These are phyloP conservation scores for Episyrphus balteatus DNA, from an alignment of 1,140 invertebrate genomes.

Conservation along the genomic window DNA sequence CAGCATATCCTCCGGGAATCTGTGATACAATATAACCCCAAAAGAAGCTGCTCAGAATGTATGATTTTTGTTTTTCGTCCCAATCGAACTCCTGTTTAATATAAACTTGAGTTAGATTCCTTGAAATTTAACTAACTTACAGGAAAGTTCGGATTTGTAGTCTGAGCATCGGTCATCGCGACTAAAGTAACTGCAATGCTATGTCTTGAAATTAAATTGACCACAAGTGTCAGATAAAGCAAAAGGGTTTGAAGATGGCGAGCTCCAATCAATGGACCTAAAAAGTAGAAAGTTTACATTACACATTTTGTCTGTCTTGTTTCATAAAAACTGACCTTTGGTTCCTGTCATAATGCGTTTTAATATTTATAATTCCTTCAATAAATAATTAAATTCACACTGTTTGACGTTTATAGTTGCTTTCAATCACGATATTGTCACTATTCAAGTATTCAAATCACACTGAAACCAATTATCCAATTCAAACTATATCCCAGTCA, in stretches of 20 bases:
- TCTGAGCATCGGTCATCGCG: constrained; percentile 48
- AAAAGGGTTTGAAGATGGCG: constrained; percentile 26
- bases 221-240: constrained; percentile 24
- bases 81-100: constrained; percentile 37
- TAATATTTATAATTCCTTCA: no score
- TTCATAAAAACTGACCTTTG: no score
- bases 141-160: constrained; percentile 20
- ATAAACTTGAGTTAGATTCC: constrained; percentile 19
- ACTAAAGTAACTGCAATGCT: constrained; percentile 30
- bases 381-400: no score
- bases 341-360: no score
- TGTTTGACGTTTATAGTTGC: no score
- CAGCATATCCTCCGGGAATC: constrained; percentile 57
- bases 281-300: background rate
- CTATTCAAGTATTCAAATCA: no score
- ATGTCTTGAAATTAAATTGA: constrained; percentile 15
- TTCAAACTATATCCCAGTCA: no score
- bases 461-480: no score
- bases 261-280: constrained; percentile 21
- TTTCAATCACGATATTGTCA: no score
- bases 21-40: constrained; percentile 46
- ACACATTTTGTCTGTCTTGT: no score
- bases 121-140: constrained; percentile 7
- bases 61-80: constrained; percentile 39
- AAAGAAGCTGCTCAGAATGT: constrained; percentile 57